A percentile compares a stretch with the other conserved stretches of the same genome.
These are phyloP conservation scores for Cinara cedri DNA, from an alignment of 2,888 invertebrate species.

Conservation along the genomic window DNA sequence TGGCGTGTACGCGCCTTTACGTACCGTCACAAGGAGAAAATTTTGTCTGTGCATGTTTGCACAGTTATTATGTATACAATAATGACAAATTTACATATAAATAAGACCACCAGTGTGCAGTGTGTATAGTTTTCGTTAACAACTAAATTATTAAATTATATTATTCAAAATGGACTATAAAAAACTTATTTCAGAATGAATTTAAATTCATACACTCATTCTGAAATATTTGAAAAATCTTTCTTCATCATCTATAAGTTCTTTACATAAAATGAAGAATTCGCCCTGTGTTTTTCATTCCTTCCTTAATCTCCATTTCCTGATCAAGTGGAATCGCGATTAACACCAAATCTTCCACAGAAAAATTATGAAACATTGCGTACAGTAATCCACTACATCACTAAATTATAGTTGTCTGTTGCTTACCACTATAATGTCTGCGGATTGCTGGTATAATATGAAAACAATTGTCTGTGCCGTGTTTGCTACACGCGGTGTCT, in stretches of 20 bases:
- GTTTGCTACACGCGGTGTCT: not conserved
- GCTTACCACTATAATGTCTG: too few species aligned
- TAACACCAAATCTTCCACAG: not conserved
- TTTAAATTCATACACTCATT: not conserved
- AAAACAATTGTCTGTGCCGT: not conserved
- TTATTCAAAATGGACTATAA: constrained; percentile 6
- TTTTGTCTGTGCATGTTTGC: not conserved
- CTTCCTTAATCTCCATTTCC: not conserved
- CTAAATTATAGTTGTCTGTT: too few species aligned
- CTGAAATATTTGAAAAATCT: too few species aligned
- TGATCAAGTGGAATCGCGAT: not conserved
- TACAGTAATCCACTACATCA: too few species aligned
- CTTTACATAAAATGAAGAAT: too few species aligned
- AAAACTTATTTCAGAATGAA: constrained; percentile 22
- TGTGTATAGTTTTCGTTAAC: constrained; percentile 11
- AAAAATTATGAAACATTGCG: not conserved
- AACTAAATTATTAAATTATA: not conserved
- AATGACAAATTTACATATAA: not conserved
- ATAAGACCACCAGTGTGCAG: not conserved
- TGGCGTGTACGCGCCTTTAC: not conserved
- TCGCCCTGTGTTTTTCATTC: not conserved
- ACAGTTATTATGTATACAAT: not conserved
- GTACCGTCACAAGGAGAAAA: not conserved
- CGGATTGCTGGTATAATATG: not conserved
- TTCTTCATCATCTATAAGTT: too few species aligned